A percentile compares a stretch with the other conserved stretches of the same genome.
These are phyloP conservation scores for Meriones unguiculatus DNA, from an alignment of 2,113 vertebrate species.

Conservation along the genomic window DNA sequence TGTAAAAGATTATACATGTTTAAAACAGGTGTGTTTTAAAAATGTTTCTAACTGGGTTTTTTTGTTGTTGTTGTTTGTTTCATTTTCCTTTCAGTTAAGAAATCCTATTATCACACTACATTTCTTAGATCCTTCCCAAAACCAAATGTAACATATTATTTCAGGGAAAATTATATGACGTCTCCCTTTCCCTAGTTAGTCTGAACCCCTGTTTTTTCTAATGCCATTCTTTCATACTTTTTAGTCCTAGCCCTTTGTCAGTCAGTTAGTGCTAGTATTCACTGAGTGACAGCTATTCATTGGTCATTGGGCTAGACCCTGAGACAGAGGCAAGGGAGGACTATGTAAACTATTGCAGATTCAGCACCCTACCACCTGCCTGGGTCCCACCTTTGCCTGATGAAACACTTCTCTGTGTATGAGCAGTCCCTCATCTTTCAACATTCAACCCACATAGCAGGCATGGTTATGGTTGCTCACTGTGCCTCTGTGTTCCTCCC, in stretches of 20 bases:
- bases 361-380: neutral
- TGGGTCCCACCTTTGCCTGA: neutral
- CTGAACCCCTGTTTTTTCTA: neutral
- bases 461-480: neutral
- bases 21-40: constrained; percentile 64
- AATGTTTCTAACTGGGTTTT: constrained; percentile 49
- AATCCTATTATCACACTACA: neutral
- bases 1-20: constrained; percentile 73
- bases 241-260: neutral
- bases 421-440: neutral
- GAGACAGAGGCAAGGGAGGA: neutral
- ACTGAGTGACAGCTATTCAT: neutral
- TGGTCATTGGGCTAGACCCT: neutral
- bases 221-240: neutral
- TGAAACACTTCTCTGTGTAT: neutral
- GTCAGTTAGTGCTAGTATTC: neutral
- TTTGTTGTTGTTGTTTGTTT: neutral
- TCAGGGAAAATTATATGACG: neutral
- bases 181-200: neutral
- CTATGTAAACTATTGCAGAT: neutral
- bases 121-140: constrained; percentile 52
- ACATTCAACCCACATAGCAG: neutral
- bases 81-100: constrained; percentile 67
- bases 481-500: neutral
- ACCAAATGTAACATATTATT: constrained; percentile 6